Conservation (phyloP, 1,140 invertebrate genomes). For the Sipha flava region DNA sequence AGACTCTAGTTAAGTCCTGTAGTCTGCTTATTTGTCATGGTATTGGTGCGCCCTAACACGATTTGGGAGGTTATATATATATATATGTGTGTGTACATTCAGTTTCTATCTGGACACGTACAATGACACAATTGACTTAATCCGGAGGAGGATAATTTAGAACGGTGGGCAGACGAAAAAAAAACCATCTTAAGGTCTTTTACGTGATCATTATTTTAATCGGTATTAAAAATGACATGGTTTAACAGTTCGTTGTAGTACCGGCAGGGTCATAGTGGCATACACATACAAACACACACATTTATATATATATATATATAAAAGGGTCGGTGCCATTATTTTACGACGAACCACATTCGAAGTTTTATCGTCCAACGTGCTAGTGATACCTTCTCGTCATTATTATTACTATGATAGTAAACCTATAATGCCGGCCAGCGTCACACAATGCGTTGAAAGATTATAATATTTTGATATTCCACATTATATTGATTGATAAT, state of each 20-base stretch:
- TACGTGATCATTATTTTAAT: slow-evolving; percentile 32
- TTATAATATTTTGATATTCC: not conserved
- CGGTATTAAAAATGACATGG: slow-evolving; percentile 1
- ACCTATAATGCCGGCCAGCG: too few species aligned
- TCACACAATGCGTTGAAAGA: not conserved
- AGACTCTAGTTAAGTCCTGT: too few species aligned
- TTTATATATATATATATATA: not conserved
- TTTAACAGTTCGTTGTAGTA: not conserved
- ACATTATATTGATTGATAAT: too few species aligned
- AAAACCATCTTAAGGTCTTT: slow-evolving; percentile 17
- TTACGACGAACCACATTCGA: not conserved
- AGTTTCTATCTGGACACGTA: not conserved
- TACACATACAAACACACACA: too few species aligned
- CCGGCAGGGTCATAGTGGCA: too few species aligned
- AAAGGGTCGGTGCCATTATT: not conserved
- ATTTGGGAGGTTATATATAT: too few species aligned
- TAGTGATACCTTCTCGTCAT: too few species aligned
- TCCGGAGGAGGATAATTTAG: slow-evolving; percentile 22
- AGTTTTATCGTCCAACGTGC: not conserved
- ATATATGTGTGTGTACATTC: not conserved
- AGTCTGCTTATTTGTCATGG: too few species aligned
- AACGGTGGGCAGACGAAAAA: slow-evolving; percentile 4
- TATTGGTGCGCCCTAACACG: too few species aligned
- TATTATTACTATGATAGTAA: too few species aligned
- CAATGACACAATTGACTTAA: slow-evolving; percentile 20